These are phyloP conservation scores for Lycorma delicatula DNA, from an alignment of 1,140 invertebrate species.

Conservation along the genomic window DNA sequence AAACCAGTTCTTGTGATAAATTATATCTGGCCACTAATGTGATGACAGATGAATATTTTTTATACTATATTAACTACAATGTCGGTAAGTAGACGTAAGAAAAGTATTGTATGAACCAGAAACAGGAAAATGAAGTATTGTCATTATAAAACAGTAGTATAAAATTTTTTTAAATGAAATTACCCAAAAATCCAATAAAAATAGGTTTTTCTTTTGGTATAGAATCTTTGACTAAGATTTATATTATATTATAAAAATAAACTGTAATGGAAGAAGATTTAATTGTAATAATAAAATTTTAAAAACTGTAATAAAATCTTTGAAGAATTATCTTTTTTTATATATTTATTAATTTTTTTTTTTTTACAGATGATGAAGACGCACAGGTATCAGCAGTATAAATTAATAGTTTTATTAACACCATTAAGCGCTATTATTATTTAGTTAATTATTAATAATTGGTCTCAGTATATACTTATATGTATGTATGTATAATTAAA, in stretches of 20 bases:
- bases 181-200: too few relatives aligned
- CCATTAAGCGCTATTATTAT: neutral
- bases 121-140: too few relatives aligned
- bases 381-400: conserved; percentile 30
- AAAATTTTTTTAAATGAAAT: too few relatives aligned
- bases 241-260: neutral
- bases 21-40: too few relatives aligned
- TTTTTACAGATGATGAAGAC: conserved; percentile 30
- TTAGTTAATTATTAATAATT: neutral
- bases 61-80: too few relatives aligned
- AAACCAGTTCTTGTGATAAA: too few relatives aligned
- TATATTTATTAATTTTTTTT: conserved; percentile 11
- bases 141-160: too few relatives aligned
- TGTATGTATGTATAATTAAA: neutral
- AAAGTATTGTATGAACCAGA: too few relatives aligned
- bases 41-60: too few relatives aligned
- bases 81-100: too few relatives aligned
- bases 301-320: neutral
- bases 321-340: neutral
- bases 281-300: neutral
- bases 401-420: neutral
- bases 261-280: neutral
- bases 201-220: too few relatives aligned
- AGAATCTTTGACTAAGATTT: too few relatives aligned
- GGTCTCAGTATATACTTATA: neutral